phyloP scores from a whole-genome alignment of 2,113 vertebrate genomes.

The Syrmaticus mikado region DNA sequence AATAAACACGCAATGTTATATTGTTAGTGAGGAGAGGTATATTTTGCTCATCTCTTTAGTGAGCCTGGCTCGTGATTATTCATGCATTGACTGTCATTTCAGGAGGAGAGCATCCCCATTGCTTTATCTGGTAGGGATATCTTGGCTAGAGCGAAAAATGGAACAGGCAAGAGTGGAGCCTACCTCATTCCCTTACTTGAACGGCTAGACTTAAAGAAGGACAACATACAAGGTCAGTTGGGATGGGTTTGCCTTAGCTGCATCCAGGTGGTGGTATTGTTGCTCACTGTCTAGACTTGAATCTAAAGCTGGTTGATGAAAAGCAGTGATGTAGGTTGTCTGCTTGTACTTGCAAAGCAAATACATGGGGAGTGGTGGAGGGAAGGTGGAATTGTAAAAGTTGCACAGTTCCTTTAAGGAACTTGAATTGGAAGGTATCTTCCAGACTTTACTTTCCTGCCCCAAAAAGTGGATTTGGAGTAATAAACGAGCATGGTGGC shows the following conservation, averaged over 20 bases:
- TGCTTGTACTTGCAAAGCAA: background rate
- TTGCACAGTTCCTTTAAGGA: background rate
- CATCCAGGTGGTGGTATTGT: background rate
- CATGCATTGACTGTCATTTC: background rate
- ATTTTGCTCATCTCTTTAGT: background rate
- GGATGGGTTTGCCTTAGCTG: background rate
- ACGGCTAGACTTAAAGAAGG: constrained; percentile 99
- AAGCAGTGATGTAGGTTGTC: background rate
- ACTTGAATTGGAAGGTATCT: background rate
- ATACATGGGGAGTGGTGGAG: background rate
- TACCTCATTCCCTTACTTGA: constrained; percentile 99
- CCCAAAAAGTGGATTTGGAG: background rate
- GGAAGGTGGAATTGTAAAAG: background rate
- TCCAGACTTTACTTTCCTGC: background rate
- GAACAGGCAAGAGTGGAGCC: constrained; percentile 99
- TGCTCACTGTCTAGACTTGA: accelerated
- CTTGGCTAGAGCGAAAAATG: constrained; percentile 98
- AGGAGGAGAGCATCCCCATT: constrained; percentile 99
- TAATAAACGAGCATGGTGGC: background rate
- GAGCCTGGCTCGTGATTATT: background rate
- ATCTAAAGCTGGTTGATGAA: background rate
- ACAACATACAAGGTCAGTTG: constrained; percentile 96
- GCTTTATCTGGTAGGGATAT: constrained; percentile 99
- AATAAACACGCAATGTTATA: accelerated
- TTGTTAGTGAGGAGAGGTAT: background rate